These are phyloP conservation scores for Glyphotaelius pellucidus DNA, from an alignment of 2,888 invertebrate genomes.

Conservation along the genomic window DNA sequence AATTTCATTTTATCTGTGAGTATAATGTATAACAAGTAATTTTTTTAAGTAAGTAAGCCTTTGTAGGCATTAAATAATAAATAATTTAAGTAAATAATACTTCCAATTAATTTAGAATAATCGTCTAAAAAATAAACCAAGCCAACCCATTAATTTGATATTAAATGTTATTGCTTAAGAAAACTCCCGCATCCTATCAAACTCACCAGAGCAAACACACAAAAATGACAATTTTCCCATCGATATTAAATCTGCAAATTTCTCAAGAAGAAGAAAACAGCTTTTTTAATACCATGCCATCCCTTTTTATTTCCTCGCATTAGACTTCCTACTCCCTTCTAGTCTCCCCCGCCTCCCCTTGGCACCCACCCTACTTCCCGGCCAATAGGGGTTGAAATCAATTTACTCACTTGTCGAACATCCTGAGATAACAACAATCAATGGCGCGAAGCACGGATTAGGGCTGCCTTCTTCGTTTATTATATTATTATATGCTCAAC, in stretches of 20 bases:
- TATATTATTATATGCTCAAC: not conserved
- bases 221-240: constrained; percentile 45
- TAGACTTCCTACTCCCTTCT: constrained; percentile 34
- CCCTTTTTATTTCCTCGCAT: constrained; percentile 54
- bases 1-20: too few relatives aligned
- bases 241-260: constrained; percentile 41
- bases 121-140: not conserved
- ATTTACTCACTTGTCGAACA: constrained; percentile 66
- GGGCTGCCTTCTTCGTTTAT: constrained; percentile 20
- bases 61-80: too few relatives aligned
- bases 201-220: constrained; percentile 25
- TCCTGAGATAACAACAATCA: constrained; percentile 66
- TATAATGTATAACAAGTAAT: too few relatives aligned
- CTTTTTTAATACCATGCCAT: constrained; percentile 53
- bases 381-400: constrained; percentile 64
- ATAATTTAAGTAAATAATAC: not conserved
- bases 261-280: constrained; percentile 40
- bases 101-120: not conserved
- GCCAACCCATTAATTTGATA: not conserved
- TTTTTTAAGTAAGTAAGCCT: too few relatives aligned
- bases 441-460: constrained; percentile 51
- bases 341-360: constrained; percentile 35
- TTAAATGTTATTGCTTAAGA: not conserved
- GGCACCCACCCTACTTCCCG: constrained; percentile 36
- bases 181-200: constrained; percentile 7